Evolutionary conservation across 2,797 vertebrate genomes (phyloP), one percentile per base, ranked within the genome.

Genomic region (Anguilla anguilla): DNA sequence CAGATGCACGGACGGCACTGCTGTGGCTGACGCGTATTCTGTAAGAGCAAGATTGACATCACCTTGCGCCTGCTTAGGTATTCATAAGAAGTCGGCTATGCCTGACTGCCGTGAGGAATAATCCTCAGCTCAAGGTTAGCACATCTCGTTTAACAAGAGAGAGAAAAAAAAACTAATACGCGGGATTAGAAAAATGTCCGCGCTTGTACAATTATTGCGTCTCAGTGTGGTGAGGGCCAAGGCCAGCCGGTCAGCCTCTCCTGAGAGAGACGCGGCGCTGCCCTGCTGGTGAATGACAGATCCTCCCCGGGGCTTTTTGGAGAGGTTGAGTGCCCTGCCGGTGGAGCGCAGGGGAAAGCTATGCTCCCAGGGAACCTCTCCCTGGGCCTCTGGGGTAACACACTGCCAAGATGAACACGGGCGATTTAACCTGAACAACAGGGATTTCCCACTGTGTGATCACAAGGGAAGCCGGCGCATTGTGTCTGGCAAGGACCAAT

Each of bases 91-190:
- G 72, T 49, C 88, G 84, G 86, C 84, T 43, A 82, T 67, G 72
- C 87, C 86, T 1, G 2, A 85, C 39, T 83, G 0, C 11, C 81
- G 3, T 39, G 83, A 86, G 84, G 88, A 85, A 89, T 89, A 91
- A 92, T 91, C 89, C 87, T 39, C 55, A 51, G 22, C 3, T 53
- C 90, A 92, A 92, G 89, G 90, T 93, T 88, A 92, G 85, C 51
- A 49, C 35, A 64, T 82, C 51, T 83, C 59, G 57, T 35, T 55
- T 86, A 81, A 35, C 25, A 39, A 25, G 81, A 2, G 43, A 74
- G 39, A 31, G 64, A 72, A 3, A 86, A 35, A 72, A 39, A 49
- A 17, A 2, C 39, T 35, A 51, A 81, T 86, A 57, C 51, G 77
- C 25, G 13, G n/a, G 43, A 81, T 86, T 61, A 81, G 31, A 10